phyloP scores from a whole-genome alignment of 2,113 vertebrate genomes.

The Cynocephalus volans region DNA sequence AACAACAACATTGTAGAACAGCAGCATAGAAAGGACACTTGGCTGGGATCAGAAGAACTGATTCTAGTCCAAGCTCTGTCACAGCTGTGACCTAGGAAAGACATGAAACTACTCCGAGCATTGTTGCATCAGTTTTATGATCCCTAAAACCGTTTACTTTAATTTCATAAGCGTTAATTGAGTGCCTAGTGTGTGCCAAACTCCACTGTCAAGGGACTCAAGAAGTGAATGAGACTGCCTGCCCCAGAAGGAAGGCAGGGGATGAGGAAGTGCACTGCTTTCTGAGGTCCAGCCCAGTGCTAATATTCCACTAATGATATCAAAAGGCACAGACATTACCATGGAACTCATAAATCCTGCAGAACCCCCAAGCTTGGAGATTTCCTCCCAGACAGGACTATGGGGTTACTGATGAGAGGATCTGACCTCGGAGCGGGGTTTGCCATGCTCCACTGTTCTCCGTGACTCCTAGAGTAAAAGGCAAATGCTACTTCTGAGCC shows the following conservation, averaged over 20 bases:
- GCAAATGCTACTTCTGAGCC: neutral
- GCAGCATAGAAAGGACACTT: neutral
- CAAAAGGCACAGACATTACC: slow-evolving; percentile 16
- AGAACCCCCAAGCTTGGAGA: neutral
- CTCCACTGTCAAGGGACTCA: neutral
- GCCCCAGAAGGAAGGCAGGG: neutral
- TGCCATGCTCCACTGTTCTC: neutral
- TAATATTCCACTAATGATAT: neutral
- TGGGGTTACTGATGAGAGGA: neutral
- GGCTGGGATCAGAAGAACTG: neutral
- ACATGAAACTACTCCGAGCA: slow-evolving; percentile 29
- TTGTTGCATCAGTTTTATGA: neutral
- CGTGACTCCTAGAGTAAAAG: neutral
- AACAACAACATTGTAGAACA: neutral
- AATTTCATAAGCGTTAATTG: neutral
- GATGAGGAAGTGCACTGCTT: neutral
- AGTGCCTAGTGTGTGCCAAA: neutral
- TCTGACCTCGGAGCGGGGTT: neutral
- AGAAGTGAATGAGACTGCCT: slow-evolving; percentile 1
- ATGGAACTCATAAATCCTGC: neutral
- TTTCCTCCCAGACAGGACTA: neutral
- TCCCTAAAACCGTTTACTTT: slow-evolving; percentile 40
- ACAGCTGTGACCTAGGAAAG: neutral
- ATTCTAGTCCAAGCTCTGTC: neutral
- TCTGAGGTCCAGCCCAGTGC: neutral